phyloP scores from a whole-genome alignment of 2,113 vertebrate species.

The Tauraco erythrolophus region DNA sequence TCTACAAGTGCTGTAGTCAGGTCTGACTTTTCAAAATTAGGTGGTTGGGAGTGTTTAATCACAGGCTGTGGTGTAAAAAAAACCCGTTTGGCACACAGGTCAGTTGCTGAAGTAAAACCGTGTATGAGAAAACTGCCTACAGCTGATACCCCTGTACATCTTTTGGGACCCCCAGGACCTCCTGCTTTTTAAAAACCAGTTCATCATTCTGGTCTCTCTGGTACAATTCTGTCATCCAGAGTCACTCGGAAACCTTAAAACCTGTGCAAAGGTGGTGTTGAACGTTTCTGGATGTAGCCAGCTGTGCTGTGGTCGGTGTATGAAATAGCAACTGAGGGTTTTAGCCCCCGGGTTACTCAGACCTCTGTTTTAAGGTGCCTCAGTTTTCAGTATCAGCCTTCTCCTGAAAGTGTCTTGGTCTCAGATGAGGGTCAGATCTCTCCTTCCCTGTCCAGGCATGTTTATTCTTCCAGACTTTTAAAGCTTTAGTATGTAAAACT shows the following conservation, averaged over 20 bases:
- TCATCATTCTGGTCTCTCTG: not conserved
- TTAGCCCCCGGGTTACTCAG: not conserved
- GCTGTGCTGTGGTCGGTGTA: accelerated
- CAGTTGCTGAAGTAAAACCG: not conserved
- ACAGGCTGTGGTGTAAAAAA: not conserved
- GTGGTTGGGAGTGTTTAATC: not conserved
- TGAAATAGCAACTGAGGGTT: not conserved
- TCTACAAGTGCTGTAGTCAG: not conserved
- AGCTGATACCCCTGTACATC: accelerated
- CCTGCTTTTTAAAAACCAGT: not conserved
- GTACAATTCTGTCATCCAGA: not conserved
- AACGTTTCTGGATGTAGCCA: not conserved
- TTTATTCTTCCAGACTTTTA: not conserved
- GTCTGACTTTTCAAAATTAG: not conserved
- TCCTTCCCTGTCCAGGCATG: not conserved
- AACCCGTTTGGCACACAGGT: accelerated
- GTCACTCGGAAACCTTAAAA: not conserved
- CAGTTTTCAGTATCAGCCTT: not conserved
- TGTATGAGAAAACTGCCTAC: not conserved
- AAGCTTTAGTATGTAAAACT: not conserved
- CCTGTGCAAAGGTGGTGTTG: too few species aligned
- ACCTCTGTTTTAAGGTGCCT: not conserved
- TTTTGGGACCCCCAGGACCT: not conserved
- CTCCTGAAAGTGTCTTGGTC: not conserved
- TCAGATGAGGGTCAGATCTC: not conserved